Evolutionary conservation across 2,797 vertebrate species (phyloP).

Genomic region (Acanthornis magna): DNA sequence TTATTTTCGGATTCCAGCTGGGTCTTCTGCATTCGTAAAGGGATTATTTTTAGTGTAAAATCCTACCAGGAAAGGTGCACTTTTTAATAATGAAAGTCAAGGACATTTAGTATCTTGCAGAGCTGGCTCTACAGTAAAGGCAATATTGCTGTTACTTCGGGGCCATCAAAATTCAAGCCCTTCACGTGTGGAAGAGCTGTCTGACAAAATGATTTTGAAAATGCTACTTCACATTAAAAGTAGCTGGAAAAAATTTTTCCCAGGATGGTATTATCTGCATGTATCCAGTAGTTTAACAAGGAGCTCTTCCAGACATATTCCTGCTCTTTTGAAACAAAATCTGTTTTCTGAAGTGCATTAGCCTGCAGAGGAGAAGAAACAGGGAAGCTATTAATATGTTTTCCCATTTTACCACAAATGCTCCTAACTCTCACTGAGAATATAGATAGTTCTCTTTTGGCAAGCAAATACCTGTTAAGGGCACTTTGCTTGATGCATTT

Average conservation of each 20-base stretch:
- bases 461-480: neutral
- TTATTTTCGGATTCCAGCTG: neutral
- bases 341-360: slow-evolving; percentile 18
- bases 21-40: neutral
- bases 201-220: slow-evolving; percentile 40
- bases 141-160: neutral
- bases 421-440: neutral
- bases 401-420: slow-evolving; percentile 3
- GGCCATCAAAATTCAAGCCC: slow-evolving; percentile 20
- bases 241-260: slow-evolving; percentile 26
- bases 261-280: slow-evolving; percentile 9
- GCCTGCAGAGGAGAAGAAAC: slow-evolving; percentile 24
- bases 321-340: neutral
- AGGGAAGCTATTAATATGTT: neutral
- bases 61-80: neutral
- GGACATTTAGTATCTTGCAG: neutral
- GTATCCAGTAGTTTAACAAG: slow-evolving; percentile 19
- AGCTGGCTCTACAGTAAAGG: neutral
- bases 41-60: neutral
- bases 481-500: neutral
- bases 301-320: neutral
- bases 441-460: neutral
- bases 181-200: neutral
- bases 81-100: slow-evolving; percentile 9
- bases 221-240: slow-evolving; percentile 36